phyloP scores from a whole-genome alignment of 2,113 vertebrate species.

The Oceanodroma tethys region DNA sequence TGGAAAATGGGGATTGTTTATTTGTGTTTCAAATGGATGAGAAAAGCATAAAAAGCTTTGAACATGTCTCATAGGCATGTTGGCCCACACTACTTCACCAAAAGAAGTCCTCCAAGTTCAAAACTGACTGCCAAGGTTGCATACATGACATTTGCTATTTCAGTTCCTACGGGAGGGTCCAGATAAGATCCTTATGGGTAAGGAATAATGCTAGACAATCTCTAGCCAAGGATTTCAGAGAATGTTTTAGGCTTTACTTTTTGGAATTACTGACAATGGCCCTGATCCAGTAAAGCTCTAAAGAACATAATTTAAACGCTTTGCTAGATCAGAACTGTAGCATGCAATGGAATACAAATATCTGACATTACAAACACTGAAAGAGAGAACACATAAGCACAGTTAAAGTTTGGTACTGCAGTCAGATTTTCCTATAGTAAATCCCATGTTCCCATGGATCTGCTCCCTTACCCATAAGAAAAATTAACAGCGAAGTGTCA shows the following conservation, averaged over 20 bases:
- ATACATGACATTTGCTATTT: conserved; percentile 55
- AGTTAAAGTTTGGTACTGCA: background rate
- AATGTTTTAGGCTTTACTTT: conserved; percentile 28
- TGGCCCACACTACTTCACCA: background rate
- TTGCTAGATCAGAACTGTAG: conserved; percentile 19
- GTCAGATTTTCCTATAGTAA: background rate
- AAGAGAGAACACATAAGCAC: background rate
- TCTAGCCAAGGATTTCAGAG: conserved; percentile 49
- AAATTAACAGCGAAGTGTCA: background rate
- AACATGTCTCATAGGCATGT: conserved; percentile 14
- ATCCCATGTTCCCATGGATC: background rate
- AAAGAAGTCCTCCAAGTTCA: conserved; percentile 47
- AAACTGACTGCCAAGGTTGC: conserved; percentile 48
- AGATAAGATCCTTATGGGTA: conserved; percentile 50
- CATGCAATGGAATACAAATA: background rate
- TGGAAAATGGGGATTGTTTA: conserved; percentile 8
- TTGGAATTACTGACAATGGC: conserved; percentile 49
- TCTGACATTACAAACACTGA: background rate
- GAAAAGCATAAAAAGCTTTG: conserved; percentile 16
- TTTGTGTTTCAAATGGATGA: conserved; percentile 22
- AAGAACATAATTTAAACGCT: background rate
- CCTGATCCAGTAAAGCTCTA: conserved; percentile 29
- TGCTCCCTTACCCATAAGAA: background rate
- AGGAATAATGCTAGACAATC: conserved; percentile 7
- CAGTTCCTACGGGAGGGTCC: conserved; percentile 30